phyloP scores from a whole-genome alignment of 2,113 vertebrate genomes.

The Leucosticte australis region DNA sequence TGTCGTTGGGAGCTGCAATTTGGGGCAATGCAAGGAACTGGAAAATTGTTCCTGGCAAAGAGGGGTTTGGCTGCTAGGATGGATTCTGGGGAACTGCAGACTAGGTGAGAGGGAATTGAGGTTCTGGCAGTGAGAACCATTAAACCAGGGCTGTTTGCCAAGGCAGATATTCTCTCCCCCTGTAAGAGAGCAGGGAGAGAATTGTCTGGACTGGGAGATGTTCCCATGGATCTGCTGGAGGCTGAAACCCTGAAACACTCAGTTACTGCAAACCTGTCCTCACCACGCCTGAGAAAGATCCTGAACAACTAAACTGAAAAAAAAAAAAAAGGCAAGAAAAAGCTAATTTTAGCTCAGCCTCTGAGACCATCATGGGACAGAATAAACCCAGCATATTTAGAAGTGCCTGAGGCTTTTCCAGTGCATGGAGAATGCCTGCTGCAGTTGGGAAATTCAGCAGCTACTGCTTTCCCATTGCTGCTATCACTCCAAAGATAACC shows the following conservation, averaged over 20 bases:
- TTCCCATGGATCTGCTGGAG: neutral
- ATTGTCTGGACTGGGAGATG: neutral
- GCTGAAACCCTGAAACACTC: neutral
- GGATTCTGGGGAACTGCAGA: neutral
- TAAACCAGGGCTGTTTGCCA: neutral
- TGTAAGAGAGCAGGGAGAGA: neutral
- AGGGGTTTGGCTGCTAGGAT: neutral
- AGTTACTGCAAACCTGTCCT: neutral
- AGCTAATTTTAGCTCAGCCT: neutral
- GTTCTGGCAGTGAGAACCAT: neutral
- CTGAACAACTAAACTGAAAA: neutral
- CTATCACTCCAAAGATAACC: neutral
- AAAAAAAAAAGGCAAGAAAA: neutral
- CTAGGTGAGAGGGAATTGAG: neutral
- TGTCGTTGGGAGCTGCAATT: neutral
- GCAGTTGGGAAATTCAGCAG: neutral
- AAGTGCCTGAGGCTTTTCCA: conserved; percentile 17
- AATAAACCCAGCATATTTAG: neutral
- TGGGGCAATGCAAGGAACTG: neutral
- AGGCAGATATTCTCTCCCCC: too few relatives aligned
- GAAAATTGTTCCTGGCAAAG: neutral
- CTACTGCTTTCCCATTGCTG: neutral
- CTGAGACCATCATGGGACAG: neutral
- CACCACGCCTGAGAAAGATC: neutral
- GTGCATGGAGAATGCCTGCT: neutral